Evolutionary conservation across 2,113 vertebrate species (phyloP).

Genomic region (Artemisiospiza belli): DNA sequence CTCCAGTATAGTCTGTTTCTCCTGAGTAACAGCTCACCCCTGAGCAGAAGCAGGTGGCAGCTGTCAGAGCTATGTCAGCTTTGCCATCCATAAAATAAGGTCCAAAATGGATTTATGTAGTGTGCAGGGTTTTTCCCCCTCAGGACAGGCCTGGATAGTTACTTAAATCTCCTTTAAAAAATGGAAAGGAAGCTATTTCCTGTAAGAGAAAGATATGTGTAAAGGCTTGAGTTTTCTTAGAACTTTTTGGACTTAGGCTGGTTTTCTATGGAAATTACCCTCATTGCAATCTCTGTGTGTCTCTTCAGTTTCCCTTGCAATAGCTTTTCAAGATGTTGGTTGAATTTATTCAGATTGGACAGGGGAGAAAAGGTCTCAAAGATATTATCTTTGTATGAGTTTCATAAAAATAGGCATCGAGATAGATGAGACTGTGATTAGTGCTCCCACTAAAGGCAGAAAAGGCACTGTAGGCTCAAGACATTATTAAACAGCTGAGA

Average conservation of each 20-base stretch:
- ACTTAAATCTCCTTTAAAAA: not conserved
- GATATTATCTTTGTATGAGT: conserved; percentile 48
- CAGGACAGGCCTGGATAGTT: not conserved
- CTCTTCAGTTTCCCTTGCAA: conserved; percentile 9
- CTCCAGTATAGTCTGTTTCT: accelerated
- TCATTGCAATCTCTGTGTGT: not conserved
- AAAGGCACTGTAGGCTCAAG: not conserved
- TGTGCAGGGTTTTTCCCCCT: not conserved
- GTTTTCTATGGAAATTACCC: conserved; percentile 11
- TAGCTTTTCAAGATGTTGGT: conserved; percentile 27
- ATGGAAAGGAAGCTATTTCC: not conserved
- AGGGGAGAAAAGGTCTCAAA: conserved; percentile 56
- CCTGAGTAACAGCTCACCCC: not conserved
- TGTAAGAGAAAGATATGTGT: not conserved
- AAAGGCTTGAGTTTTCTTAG: not conserved
- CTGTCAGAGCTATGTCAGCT: not conserved
- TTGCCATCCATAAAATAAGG: not conserved
- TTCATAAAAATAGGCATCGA: conserved; percentile 52
- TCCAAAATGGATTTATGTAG: not conserved
- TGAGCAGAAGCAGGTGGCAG: not conserved
- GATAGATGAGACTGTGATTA: conserved; percentile 48
- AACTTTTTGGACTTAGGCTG: not conserved
- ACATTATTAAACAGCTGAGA: conserved; percentile 40
- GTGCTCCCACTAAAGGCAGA: not conserved
- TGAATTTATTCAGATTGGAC: conserved; percentile 61